Base-by-base conservation (phyloP, 2,113 vertebrate species). In the Solenodon paradoxus region DNA sequence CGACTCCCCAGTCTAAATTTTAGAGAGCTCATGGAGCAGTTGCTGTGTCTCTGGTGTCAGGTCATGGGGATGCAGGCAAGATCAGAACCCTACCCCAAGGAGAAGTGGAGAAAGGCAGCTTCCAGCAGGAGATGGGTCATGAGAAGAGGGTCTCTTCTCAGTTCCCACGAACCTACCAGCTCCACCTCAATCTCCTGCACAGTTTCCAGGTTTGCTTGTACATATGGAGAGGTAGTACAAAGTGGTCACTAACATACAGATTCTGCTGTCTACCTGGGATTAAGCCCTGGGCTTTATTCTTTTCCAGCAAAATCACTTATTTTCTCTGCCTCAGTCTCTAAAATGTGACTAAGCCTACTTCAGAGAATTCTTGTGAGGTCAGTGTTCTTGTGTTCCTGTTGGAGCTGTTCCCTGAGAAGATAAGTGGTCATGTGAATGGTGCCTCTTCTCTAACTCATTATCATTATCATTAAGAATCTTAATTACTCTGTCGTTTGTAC, bases 241-340 rank as follows among this genome's bases (percentile, higher is more conserved):
- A 28, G 13, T 4, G 7, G 9, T 40, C 26, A 10, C 35, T 10
- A 3, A 6, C 35, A 22, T 30, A 0, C 2, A 15, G 47, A 64
- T 30, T 72, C 38, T 59, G 77, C n/a, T n/a, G 10, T 59, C 47
- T 32, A 9, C 22, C 35, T 79, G 87, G 53, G 30, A 35, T 72
- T n/a, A 24, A 79, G 55, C 35, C 71, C 69, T 19, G 78, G n/a
- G 40, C 17, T 66, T 40, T 24, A 22, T 22, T 63, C 42, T 74
- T 28, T 42, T 53, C 35, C 32, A 53, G 3, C 55, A 64, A 20
- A 59, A 6, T 24, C 40, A 28, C 55, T 16, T 77, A 35, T 35
- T 35, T 15, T 66, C 64, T 66, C 30, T 66, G 64, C 32, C 32
- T 66, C n/a, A n/a, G n/a, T 66, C 42, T 72, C 47, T 91, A 81